phyloP scores from a whole-genome alignment of 2,113 vertebrate genomes.

The Rhea americana region DNA sequence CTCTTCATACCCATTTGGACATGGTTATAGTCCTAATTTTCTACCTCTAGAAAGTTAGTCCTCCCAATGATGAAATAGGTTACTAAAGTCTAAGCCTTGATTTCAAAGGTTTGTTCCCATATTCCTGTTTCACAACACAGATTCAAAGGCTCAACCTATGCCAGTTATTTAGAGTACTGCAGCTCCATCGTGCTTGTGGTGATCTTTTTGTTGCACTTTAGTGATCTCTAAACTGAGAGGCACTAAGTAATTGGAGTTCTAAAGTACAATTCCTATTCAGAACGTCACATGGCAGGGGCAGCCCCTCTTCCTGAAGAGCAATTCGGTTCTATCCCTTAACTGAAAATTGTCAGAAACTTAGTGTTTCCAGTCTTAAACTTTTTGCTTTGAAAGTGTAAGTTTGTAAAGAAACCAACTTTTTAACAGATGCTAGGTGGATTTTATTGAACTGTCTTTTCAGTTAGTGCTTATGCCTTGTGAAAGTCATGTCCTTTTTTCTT shows the following conservation, averaged over 20 bases:
- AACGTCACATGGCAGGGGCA: constrained; percentile 21
- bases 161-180: constrained; percentile 6
- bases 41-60: background rate
- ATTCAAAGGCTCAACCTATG: background rate
- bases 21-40: background rate
- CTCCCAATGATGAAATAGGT: background rate
- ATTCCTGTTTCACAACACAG: background rate
- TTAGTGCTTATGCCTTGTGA: background rate
- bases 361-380: background rate
- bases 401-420: background rate
- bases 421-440: background rate
- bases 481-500: background rate
- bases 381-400: background rate
- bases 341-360: background rate
- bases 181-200: background rate
- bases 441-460: background rate
- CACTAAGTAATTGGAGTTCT: constrained; percentile 32
- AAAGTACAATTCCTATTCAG: constrained; percentile 57
- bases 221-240: constrained; percentile 48
- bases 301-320: background rate
- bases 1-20: background rate
- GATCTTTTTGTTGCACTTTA: constrained; percentile 1
- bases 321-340: background rate
- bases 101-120: background rate
- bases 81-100: background rate